A percentile compares a stretch with the other conserved stretches of the same genome.
Conservation (phyloP, 2,888 invertebrate species). For the Carterocephalus palaemon region DNA sequence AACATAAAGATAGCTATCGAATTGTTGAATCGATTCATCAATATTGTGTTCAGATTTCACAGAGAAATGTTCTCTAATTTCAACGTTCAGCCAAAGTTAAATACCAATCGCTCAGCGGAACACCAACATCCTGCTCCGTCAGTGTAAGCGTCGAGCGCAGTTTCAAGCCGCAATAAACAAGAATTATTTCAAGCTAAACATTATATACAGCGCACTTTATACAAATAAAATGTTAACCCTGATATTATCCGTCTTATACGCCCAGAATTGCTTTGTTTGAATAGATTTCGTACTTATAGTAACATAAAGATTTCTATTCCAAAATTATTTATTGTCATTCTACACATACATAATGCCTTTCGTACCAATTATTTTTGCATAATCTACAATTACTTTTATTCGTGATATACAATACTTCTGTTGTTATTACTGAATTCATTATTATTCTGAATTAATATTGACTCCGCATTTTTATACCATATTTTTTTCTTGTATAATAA, state of each 20-base stretch:
- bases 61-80: conserved; percentile 7
- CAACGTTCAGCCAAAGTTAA: conserved; percentile 16
- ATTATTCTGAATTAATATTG: too few relatives aligned
- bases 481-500: too few relatives aligned
- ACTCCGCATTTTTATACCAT: too few relatives aligned
- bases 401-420: too few relatives aligned
- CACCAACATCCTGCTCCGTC: conserved; percentile 20
- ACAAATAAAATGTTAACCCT: conserved; percentile 1
- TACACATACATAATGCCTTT: too few relatives aligned
- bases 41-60: conserved; percentile 6
- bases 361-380: too few relatives aligned
- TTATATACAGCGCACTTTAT: conserved; percentile 10
- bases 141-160: conserved; percentile 11
- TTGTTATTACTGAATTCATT: too few relatives aligned
- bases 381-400: too few relatives aligned
- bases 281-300: too few relatives aligned
- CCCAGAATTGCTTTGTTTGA: not conserved
- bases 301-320: too few relatives aligned
- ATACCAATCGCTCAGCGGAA: conserved; percentile 20
- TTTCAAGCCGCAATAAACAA: conserved; percentile 20
- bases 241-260: not conserved
- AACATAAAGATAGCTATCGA: not conserved
- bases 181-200: conserved; percentile 16
- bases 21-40: not conserved
- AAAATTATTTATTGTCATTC: too few relatives aligned